phyloP scores from a whole-genome alignment of 2,113 vertebrate genomes.

The Cygnus buccinator region DNA sequence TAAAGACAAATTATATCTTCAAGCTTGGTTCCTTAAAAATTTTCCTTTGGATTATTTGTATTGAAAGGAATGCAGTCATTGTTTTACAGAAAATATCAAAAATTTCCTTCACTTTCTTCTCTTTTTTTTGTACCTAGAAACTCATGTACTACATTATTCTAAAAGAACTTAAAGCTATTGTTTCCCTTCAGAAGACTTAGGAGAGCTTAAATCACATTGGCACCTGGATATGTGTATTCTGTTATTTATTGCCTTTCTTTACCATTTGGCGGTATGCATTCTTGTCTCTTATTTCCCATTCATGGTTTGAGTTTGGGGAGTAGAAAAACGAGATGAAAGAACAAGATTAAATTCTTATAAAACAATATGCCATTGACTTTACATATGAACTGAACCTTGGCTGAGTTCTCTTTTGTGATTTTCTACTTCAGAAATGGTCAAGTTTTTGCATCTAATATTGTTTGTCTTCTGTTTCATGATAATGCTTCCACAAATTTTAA shows the following conservation, averaged over 20 bases:
- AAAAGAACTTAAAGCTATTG: neutral
- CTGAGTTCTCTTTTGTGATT: neutral
- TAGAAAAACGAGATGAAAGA: neutral
- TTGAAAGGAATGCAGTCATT: neutral
- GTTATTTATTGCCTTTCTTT: neutral
- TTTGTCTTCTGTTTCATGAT: neutral
- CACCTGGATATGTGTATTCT: neutral
- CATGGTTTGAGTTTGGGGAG: neutral
- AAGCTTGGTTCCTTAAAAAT: neutral
- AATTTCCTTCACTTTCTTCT: constrained; percentile 10
- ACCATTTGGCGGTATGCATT: neutral
- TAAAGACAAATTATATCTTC: constrained; percentile 19
- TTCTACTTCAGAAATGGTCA: neutral
- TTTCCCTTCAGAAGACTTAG: neutral
- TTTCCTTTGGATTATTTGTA: neutral
- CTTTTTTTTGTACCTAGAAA: neutral
- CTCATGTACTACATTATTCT: neutral
- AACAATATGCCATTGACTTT: neutral
- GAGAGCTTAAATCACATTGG: neutral
- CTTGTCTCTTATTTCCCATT: neutral
- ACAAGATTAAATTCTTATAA: neutral
- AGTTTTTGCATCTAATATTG: neutral
- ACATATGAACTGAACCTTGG: neutral
- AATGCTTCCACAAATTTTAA: neutral
- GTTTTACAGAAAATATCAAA: neutral